Evolutionary conservation across 1,140 invertebrate species (phyloP), one percentile per base, ranked within the genome.

Genomic region (Holotrichia oblita): DNA sequence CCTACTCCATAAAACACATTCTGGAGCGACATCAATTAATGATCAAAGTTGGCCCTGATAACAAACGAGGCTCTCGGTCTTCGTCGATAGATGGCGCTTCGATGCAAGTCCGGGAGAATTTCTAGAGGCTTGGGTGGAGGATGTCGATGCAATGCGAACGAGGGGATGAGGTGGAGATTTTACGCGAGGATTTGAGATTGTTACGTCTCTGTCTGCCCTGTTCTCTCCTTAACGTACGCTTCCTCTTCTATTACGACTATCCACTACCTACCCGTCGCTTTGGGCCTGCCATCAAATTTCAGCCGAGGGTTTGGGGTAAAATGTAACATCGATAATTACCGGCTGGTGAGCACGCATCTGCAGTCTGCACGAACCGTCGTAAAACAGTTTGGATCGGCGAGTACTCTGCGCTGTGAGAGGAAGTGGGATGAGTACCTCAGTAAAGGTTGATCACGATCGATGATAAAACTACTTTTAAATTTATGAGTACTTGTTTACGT

Each of bases 1-100:
- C 79, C 79, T 44, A 44, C 79, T 76, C 73, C 79, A 80, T 80
- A 80, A 80, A 80, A 80, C 79, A 80, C 79, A 80, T 79, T 80
- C 77, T 73, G 79, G 55, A 78, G 64, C 79, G 74, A 80, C 79
- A 80, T 80, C 79, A 80, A 80, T 80, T 80, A 80, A 80, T 80
- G 79, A 79, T 79, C 79, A 78, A 80, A 80, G 79, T 80, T 80
- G 74, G 41, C 74, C 48, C 74, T 78, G 79, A 80, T 80, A 80
- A 80, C 77, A 76, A 77, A 80, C 77, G 77, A 75, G 64, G 17
- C 61, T 3, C 17, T 69, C 61, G 61, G 20, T 34, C 61, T 34
- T 34, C 17, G 61, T 69, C 61, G 61, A 69, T 69, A 69, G 61
- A 69, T 34, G 61, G 27, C 6, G 48, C 48, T 55, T 17, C 48